Conservation (phyloP, 2,888 invertebrate genomes). For the Tetragonula carbonaria region DNA sequence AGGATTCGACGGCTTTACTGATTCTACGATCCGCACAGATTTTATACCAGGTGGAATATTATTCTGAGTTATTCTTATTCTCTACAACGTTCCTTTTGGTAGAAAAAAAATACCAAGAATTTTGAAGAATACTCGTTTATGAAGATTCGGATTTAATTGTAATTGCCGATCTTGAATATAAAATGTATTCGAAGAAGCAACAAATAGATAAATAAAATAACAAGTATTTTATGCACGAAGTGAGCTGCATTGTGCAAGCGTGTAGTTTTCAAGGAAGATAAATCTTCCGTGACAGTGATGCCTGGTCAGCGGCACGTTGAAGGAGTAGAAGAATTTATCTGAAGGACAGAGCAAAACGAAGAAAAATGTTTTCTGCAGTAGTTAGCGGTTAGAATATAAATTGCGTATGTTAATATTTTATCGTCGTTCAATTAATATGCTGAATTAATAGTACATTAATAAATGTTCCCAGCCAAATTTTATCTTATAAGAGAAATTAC, state of each 20-base stretch:
- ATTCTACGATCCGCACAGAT: constrained; percentile 33
- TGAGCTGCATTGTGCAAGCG: constrained; percentile 55
- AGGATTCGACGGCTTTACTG: constrained; percentile 65
- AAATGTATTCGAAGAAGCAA: background rate
- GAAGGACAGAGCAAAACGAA: constrained; percentile 45
- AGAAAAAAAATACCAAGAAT: background rate
- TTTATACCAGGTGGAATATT: background rate
- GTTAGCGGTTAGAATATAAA: constrained; percentile 68
- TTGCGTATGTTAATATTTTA: background rate
- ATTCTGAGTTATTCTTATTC: no score
- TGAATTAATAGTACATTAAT: background rate
- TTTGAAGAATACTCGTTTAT: background rate
- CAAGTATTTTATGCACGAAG: constrained; percentile 52
- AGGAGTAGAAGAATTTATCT: constrained; percentile 61
- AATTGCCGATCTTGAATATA: background rate
- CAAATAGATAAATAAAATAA: constrained; percentile 47
- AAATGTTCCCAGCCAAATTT: background rate
- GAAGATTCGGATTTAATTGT: background rate
- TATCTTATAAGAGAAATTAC: background rate
- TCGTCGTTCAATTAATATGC: background rate
- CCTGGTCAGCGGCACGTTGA: constrained; percentile 66
- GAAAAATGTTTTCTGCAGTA: constrained; percentile 61
- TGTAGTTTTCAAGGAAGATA: constrained; percentile 69
- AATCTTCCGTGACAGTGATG: constrained; percentile 80
- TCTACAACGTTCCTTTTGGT: background rate